phyloP scores from a whole-genome alignment of 2,888 invertebrate species.

The Macrophya annulata region DNA sequence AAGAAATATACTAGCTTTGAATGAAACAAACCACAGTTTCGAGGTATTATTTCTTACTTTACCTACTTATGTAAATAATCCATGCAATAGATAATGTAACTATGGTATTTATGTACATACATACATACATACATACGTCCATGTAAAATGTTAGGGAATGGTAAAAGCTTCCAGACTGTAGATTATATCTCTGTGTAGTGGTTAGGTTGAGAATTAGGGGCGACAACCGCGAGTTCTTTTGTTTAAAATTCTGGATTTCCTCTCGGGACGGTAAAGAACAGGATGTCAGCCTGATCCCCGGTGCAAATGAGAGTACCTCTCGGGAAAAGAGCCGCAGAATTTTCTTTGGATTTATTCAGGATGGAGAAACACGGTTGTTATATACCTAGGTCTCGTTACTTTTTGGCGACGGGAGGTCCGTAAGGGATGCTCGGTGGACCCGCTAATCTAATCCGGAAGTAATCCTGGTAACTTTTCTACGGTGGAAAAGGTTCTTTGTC shows the following conservation, averaged over 20 bases:
- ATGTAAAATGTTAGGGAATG: not conserved
- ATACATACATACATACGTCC: too few relatives aligned
- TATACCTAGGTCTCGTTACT: slow-evolving; percentile 39
- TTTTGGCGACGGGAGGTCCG: slow-evolving; percentile 42
- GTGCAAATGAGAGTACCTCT: slow-evolving; percentile 37
- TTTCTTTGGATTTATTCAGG: slow-evolving; percentile 50
- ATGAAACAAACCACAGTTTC: not conserved
- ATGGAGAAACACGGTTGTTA: slow-evolving; percentile 43
- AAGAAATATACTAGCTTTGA: not conserved
- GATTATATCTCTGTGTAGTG: slow-evolving; percentile 36
- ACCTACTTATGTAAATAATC: not conserved
- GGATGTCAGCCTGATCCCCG: slow-evolving; percentile 39
- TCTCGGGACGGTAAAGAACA: slow-evolving; percentile 35
- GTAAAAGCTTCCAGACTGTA: not conserved
- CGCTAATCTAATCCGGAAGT: slow-evolving; percentile 52
- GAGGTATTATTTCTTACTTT: not conserved
- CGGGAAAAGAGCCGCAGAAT: slow-evolving; percentile 39
- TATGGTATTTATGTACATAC: too few relatives aligned
- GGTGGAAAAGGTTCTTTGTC: slow-evolving; percentile 42
- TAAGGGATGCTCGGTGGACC: slow-evolving; percentile 32
- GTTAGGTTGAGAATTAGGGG: slow-evolving; percentile 36
- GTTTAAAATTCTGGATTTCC: slow-evolving; percentile 44
- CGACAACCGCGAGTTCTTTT: slow-evolving; percentile 46
- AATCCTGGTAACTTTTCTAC: slow-evolving; percentile 50
- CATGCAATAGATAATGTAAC: not conserved